Conservation (phyloP, 2,888 invertebrate species). For the Ophioninae sp. region DNA sequence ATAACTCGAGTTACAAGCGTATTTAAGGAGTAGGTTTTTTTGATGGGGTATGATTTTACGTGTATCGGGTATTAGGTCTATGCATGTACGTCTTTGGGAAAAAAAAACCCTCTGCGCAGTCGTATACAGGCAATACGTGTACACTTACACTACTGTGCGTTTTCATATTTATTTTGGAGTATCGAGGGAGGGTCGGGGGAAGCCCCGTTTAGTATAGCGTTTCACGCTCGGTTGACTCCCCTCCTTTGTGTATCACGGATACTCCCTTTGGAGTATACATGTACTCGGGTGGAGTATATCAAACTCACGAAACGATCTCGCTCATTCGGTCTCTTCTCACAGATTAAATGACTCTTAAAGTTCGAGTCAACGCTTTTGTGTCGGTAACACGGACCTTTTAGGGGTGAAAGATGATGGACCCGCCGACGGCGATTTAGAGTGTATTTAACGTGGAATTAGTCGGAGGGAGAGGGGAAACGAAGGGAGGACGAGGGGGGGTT, state of each 20-base stretch:
- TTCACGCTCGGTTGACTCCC: conserved; percentile 79
- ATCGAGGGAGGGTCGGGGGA: conserved; percentile 50
- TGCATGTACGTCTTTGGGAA: conserved; percentile 16
- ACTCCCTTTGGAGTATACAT: conserved; percentile 25
- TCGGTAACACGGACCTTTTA: conserved; percentile 11
- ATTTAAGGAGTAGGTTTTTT: conserved; percentile 31
- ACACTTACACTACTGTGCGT: conserved; percentile 33
- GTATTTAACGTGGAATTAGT: conserved; percentile 74
- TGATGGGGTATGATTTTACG: conserved; percentile 26
- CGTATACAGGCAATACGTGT: conserved; percentile 21
- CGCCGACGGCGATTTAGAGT: conserved; percentile 75
- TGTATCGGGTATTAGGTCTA: conserved; percentile 29
- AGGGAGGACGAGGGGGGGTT: not conserved
- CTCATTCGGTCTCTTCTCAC: conserved; percentile 41
- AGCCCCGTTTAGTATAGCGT: conserved; percentile 80
- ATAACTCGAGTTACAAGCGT: not conserved
- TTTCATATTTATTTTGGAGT: conserved; percentile 57
- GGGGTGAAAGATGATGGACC: conserved; percentile 51
- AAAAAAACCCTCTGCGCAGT: conserved; percentile 39
- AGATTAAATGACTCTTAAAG: conserved; percentile 68
- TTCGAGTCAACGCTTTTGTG: conserved; percentile 65
- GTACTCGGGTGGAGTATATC: conserved; percentile 44
- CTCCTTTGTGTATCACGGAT: conserved; percentile 63
- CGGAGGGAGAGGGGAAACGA: conserved; percentile 35
- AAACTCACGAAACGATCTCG: conserved; percentile 53